Evolutionary conservation across 64 coral and sea anemone genomes (phyloP).

Genomic region (Actinia tenebrosa): DNA sequence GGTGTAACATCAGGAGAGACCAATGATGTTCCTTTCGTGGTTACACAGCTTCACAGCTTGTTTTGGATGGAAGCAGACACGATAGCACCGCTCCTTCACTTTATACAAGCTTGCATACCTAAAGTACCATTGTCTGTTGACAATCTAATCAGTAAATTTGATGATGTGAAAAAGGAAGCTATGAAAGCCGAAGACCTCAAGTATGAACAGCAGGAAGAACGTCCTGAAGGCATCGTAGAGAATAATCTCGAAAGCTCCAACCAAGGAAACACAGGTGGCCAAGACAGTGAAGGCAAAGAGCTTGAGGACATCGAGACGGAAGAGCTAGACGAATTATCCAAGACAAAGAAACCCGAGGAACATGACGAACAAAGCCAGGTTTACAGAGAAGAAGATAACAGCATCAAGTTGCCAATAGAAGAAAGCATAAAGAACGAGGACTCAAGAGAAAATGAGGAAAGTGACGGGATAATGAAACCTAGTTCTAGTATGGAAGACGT

Average conservation of each 20-base stretch:
- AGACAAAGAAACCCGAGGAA: background rate
- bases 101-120: constrained; percentile 5
- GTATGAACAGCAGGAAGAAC: background rate
- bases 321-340: background rate
- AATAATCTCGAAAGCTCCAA: background rate
- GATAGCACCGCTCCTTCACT: background rate
- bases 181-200: background rate
- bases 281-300: background rate
- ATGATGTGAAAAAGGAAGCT: background rate
- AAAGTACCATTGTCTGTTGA: background rate
- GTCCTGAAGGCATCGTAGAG: background rate
- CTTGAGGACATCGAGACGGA: background rate
- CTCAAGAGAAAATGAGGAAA: background rate
- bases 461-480: background rate
- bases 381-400: background rate
- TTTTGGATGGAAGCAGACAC: background rate
- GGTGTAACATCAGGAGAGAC: background rate
- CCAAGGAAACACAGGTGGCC: background rate
- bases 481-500: background rate
- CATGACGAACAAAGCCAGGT: background rate
- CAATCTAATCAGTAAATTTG: background rate
- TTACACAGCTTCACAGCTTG: constrained; percentile 27
- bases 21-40: background rate
- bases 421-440: background rate
- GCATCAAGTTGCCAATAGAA: background rate